Base-by-base conservation (phyloP, 2,888 invertebrate species). In the Ophion costatus region DNA sequence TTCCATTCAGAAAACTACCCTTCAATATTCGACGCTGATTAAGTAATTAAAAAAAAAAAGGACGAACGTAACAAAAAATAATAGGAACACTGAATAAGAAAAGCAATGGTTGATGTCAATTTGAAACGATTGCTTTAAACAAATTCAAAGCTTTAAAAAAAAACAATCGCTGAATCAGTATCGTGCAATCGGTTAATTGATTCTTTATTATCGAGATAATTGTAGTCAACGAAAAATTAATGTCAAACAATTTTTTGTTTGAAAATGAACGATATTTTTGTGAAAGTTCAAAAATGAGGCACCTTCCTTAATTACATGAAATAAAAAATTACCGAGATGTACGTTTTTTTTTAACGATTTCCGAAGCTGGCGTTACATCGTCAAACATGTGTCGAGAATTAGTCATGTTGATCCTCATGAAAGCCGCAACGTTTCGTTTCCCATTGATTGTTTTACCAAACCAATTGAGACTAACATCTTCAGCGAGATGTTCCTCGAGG, bases 371-470 rank as follows among this genome's bases (percentile, higher is more conserved):
- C 5, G 9, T 93, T 67, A 95, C 94, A 1, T 94, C 92, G 22
- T 94, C 93, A 82, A 95, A 95, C 86, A 94, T 93, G 91, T 95
- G 95, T 64, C 93, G 94, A 0, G 95, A 94, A 86, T 94, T 94
- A 78, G 94, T 94, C 93, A 95, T 95, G 71, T 95, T 86, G 17
- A 83, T 93, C 88, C 95, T 95, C 3, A 96, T 88, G 87, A 96
- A 96, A 5, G 94, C 92, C 1, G 94, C 91, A 0, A 96, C 95
- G 89, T 95, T 95, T 90, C 94, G 95, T 86, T 94, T 95, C 0
- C 95, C 95, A 90, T 94, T 95, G 9, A 96, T 94, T 14, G 95
- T 95, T 76, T 95, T 94, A 0, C 96, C 96, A 91, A 96, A 96
- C 96, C 96, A 96, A 91, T 96, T 95, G 2, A 96, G 92, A 0